These are phyloP conservation scores for Microchirus variegatus DNA, from an alignment of 2,797 vertebrate species.

Conservation along the genomic window DNA sequence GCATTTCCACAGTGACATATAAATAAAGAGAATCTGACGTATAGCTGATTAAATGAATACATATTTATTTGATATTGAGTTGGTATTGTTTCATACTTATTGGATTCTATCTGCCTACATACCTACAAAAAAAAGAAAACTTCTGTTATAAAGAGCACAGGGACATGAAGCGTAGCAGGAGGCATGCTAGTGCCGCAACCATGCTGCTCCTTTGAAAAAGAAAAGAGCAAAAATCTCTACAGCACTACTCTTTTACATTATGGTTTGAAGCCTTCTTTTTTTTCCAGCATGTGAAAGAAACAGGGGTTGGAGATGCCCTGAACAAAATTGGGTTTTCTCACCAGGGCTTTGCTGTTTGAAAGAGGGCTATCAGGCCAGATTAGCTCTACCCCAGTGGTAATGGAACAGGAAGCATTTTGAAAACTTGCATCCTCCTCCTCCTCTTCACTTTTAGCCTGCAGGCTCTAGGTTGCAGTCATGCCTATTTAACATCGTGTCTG, in stretches of 20 bases:
- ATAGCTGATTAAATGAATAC: too few species aligned
- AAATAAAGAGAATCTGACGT: too few species aligned
- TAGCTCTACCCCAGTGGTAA: conserved; percentile 68
- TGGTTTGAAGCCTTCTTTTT: conserved; percentile 54
- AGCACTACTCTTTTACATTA: conserved; percentile 45
- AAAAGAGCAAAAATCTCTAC: conserved; percentile 16
- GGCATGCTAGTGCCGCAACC: conserved; percentile 9
- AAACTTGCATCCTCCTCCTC: conserved; percentile 47
- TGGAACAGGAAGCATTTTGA: conserved; percentile 66
- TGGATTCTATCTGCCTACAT: not conserved
- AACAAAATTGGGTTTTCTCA: conserved; percentile 71
- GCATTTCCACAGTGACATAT: too few species aligned
- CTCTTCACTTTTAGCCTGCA: conserved; percentile 39
- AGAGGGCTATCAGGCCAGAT: conserved; percentile 70
- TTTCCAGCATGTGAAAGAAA: conserved; percentile 42
- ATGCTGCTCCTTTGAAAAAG: conserved; percentile 4
- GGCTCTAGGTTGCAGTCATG: conserved; percentile 19
- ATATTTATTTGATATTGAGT: too few species aligned
- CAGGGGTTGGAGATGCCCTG: conserved; percentile 48
- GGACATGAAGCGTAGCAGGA: conserved; percentile 6
- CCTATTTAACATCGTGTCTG: conserved; percentile 23
- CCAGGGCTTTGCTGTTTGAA: conserved; percentile 72
- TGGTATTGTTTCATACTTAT: not conserved
- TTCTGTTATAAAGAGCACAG: not conserved
- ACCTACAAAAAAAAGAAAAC: not conserved